Evolutionary conservation across 2,113 vertebrate species (phyloP).

Genomic region (Butastur rufipennis): DNA sequence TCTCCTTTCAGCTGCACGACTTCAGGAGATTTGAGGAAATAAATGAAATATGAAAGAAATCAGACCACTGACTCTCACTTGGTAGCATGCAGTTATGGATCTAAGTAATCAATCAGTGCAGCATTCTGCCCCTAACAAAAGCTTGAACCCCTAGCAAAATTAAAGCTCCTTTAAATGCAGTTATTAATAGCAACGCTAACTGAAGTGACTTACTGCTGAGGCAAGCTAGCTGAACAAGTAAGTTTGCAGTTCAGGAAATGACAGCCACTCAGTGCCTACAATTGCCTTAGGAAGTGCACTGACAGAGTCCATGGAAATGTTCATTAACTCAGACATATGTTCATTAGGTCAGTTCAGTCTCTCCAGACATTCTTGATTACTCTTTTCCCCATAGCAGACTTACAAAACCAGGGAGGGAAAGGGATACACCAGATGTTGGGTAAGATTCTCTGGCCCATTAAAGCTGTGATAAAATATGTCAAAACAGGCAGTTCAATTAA

Average conservation of each 20-base stretch:
- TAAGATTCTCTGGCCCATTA: not conserved
- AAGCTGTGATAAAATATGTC: not conserved
- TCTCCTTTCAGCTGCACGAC: not conserved
- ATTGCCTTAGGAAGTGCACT: slow-evolving; percentile 48
- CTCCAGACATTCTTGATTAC: slow-evolving; percentile 37
- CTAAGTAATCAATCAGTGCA: not conserved
- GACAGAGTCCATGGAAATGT: slow-evolving; percentile 36
- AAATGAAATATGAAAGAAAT: not conserved
- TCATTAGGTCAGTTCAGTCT: slow-evolving; percentile 48
- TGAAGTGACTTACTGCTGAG: slow-evolving; percentile 15
- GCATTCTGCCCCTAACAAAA: not conserved
- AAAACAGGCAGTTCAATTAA: not conserved
- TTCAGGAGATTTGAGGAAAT: not conserved
- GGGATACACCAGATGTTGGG: not conserved
- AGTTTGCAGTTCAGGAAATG: slow-evolving; percentile 44
- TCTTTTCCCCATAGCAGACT: not conserved
- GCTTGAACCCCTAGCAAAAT: not conserved
- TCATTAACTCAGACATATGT: slow-evolving; percentile 51
- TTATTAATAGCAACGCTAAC: slow-evolving; percentile 50
- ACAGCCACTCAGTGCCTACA: slow-evolving; percentile 37
- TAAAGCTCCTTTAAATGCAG: not conserved
- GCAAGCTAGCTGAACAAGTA: slow-evolving; percentile 36
- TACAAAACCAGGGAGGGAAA: not conserved
- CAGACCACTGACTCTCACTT: not conserved
- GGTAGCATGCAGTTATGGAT: not conserved